Evolutionary conservation across 2,113 vertebrate genomes (phyloP), one percentile per base, ranked within the genome.

Genomic region (Varanus komodoensis): DNA sequence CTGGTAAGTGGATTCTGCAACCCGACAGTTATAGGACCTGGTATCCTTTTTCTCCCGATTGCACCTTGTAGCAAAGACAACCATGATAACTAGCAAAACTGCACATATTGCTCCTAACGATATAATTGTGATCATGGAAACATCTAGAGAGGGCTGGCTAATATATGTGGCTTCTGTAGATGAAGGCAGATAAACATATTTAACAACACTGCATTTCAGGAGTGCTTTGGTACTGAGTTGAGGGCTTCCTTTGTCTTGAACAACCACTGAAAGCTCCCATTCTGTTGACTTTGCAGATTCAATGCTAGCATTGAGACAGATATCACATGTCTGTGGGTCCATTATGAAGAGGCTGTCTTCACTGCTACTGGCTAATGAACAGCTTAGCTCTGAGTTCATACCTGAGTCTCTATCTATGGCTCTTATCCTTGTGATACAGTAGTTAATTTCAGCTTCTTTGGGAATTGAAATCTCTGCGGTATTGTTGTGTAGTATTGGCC

Each of bases 111-210:
- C 99, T 23, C 97, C 98, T 79, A 99, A 95, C 71, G 99, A 99
- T 93, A 99, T 99, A 89, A 99, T 99, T 0, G 99, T 98, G 54
- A 99, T 98, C 97, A 98, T 98, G 73, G 99, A 99, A 82, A 98
- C 97, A 88, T 99, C 99, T 80, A 98, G 92, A 0, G 97, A 93
- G 4, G 97, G 93, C 8, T 98, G 98, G 93, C 97, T 98, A 71
- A 97, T 93, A 82, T 96, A 94, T 68, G 97, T 96, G 69, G 97
- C 97, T 83, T 98, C 97, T 0, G 98, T 98, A 48, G 98, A 97
- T 89, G 98, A 94, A n/a, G 98, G 97, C 0, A 97, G 95, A 86
- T 98, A 96, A 84, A 97, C 94, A 48, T 97, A 97, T 94, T 98
- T 98, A 91, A 98, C 97, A 93, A 99, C 78, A 0, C 96, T 93